These are phyloP conservation scores for Spinibarbus caldwelli DNA, from an alignment of 2,797 vertebrate species.

Conservation along the genomic window DNA sequence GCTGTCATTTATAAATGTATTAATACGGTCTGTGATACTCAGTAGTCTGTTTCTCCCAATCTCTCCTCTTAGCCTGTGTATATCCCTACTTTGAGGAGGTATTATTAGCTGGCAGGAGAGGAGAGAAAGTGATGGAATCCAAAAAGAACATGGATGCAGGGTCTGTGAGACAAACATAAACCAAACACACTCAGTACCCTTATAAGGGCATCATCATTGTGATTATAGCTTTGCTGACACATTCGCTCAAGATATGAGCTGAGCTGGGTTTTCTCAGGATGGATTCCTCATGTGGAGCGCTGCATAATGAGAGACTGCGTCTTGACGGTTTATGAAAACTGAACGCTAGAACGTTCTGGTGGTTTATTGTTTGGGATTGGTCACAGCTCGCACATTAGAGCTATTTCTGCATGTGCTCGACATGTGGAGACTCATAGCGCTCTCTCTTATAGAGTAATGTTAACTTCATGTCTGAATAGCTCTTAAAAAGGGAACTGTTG, in stretches of 20 bases:
- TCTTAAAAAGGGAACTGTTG: neutral
- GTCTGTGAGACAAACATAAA: constrained; percentile 43
- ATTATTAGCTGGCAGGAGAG: constrained; percentile 55
- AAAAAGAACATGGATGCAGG: constrained; percentile 47
- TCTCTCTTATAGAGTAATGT: constrained; percentile 8
- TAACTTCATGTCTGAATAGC: constrained; percentile 28
- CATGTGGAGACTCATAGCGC: constrained; percentile 19
- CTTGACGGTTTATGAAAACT: constrained; percentile 52
- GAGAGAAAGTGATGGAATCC: constrained; percentile 48
- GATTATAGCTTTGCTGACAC: constrained; percentile 49
- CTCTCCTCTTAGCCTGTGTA: constrained; percentile 57
- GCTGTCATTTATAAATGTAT: neutral
- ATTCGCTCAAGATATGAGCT: constrained; percentile 46
- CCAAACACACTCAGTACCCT: constrained; percentile 47
- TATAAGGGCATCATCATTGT: constrained; percentile 58
- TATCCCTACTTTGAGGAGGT: constrained; percentile 48
- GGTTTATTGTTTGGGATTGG: constrained; percentile 40
- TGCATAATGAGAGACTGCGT: constrained; percentile 42
- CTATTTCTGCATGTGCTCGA: constrained; percentile 34
- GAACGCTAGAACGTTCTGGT: constrained; percentile 24
- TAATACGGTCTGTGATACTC: constrained; percentile 46
- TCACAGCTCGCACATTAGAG: constrained; percentile 25
- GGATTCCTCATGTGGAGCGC: constrained; percentile 41
- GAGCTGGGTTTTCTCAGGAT: constrained; percentile 46
- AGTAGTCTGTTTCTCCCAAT: constrained; percentile 50